Conservation (phyloP, 2,888 invertebrate species). For the Eupithecia exiguata region DNA sequence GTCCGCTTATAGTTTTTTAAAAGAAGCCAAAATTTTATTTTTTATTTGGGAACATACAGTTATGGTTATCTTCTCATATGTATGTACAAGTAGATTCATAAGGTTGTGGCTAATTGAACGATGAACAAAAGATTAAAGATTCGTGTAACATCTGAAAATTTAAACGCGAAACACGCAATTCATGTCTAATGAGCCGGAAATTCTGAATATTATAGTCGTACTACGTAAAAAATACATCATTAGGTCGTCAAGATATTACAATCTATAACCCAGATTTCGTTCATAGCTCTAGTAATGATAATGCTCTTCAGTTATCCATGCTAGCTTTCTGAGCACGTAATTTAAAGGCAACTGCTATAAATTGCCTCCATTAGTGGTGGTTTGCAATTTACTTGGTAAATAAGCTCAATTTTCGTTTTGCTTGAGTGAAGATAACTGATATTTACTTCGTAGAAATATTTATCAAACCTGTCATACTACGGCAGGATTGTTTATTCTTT, state of each 20-base stretch:
- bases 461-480: neutral
- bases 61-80: no score
- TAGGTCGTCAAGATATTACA: conserved; percentile 22
- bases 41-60: no score
- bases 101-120: neutral
- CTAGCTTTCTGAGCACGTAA: conserved; percentile 42
- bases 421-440: conserved; percentile 7
- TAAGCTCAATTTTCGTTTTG: conserved; percentile 26
- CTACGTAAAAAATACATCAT: neutral
- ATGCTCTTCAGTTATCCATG: conserved; percentile 39
- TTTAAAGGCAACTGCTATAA: conserved; percentile 38
- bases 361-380: conserved; percentile 37
- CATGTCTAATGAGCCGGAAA: neutral
- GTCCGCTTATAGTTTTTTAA: no score
- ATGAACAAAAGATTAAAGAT: neutral
- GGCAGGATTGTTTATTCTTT: neutral
- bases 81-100: neutral
- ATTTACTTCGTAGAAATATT: neutral
- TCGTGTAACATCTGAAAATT: neutral
- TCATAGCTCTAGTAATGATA: conserved; percentile 36
- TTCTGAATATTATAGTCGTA: neutral
- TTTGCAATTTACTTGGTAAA: conserved; percentile 34
- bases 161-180: neutral
- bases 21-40: no score
- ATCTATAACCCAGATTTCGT: conserved; percentile 38